Base-by-base conservation (phyloP, 2,888 invertebrate species). In the Isotomurus palustris region DNA sequence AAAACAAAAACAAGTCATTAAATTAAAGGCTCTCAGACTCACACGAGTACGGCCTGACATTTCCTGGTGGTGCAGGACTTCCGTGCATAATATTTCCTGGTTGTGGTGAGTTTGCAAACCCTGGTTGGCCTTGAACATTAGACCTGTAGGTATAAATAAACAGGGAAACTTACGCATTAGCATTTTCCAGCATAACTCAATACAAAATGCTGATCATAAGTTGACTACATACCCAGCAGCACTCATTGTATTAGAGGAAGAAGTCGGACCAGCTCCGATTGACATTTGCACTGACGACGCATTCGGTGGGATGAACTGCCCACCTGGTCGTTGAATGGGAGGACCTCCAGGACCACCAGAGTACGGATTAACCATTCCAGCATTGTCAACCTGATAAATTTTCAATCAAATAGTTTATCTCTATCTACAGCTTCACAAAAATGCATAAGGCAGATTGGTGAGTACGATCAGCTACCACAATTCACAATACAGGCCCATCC, bases 91-190 rank as follows among this genome's bases (percentile, higher is more conserved):
- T 66, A 12, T 48, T 55, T 36, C 60, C 62, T 0, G 64, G 58
- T 6, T 60, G 62, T 8, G 71, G 71, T 22, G 71, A 69, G 38
- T 65, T 65, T 10, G 52, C 67, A 40, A 66, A 67, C 2, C 48
- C 51, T 3, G 43, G 32, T 49, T 57, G 58, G 19, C 27, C 50
- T n/a, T 50, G 53, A 2, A 44, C 29, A 36, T 58, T 51, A 57
- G 48, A 58, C 5, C 59, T 62, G n/a, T n/a, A n/a, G n/a, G n/a
- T n/a, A n/a, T n/a, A n/a, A 14, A 32, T 32, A 32, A 14, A 17
- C 8, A 10, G 19, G 19, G 17, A 17, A 17, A 41, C n/a, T 19
- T 12, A 14, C 10, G 35, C 14, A 14, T 32, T 12, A 32, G 35
- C 35, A n/a, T n/a, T 40, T n/a, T n/a, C n/a, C n/a, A n/a, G n/a